Evolutionary conservation across 1,140 invertebrate species (phyloP), one percentile per base, ranked within the genome.

Genomic region (Camponotus vicinus): DNA sequence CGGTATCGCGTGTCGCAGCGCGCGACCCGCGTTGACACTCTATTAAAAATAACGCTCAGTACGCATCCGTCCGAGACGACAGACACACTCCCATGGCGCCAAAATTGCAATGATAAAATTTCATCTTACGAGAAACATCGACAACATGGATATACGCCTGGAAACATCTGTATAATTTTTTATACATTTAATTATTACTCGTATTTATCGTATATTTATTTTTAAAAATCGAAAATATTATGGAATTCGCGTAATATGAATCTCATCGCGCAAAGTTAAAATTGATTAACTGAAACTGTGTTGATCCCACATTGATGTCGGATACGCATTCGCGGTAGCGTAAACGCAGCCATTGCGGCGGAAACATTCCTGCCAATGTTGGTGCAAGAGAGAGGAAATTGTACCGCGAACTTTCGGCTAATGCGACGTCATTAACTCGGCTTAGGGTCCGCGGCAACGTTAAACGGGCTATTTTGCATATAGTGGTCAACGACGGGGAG

Each of bases 21-120:
- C 59, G 57, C 85, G 67, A 55, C 84, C 45, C n/a, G 45, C 27
- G 34, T n/a, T 73, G 55, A 73, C 85, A 90, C 90, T 92, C 92
- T 91, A 92, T 92, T 92, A 91, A 93, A 94, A 93, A 92, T 92
- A 93, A 93, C 88, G 89, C 63, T 11, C 52, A 52, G 40, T 52
- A 37, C 64, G 63, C 40, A 27, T 79, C 7, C 32, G 9, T 37
- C 66, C 40, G 27, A 40, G 37, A 55, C 13, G 15, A 40, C 7
- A 8, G 11, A 37, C 34, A 59, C 27, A 34, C 34, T 6, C 32
- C 32, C 2, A 15, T 5, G 13, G 15, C 42, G 11, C 15, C 61
- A 13, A 55, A 69, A 80, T 18, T 34, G 34, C 9, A 15, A 2
- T 18, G 7, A 79, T 15, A 49, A 67, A 67, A 32, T 52, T 67